Conservation (phyloP, 2,113 vertebrate genomes). For the Notarius quadriscutis region DNA sequence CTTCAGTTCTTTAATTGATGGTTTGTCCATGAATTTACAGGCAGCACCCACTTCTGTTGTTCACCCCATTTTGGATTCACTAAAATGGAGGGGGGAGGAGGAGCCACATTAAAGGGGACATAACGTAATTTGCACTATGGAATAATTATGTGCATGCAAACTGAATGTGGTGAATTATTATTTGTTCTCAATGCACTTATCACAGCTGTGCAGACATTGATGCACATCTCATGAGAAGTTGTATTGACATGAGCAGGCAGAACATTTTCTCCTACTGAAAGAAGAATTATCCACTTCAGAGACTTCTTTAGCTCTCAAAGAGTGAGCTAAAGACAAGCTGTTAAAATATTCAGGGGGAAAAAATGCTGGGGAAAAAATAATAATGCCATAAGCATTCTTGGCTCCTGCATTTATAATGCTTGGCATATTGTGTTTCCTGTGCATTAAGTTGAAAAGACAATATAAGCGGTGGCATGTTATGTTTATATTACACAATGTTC, state of each 20-base stretch:
- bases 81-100: slow-evolving; percentile 69
- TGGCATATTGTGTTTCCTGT: slow-evolving; percentile 27
- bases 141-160: slow-evolving; percentile 69
- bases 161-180: slow-evolving; percentile 72
- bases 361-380: slow-evolving; percentile 56
- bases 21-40: slow-evolving; percentile 58
- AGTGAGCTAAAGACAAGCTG: slow-evolving; percentile 54
- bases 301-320: slow-evolving; percentile 70
- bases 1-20: slow-evolving; percentile 61
- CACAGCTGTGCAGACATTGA: slow-evolving; percentile 71
- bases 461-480: neutral
- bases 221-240: slow-evolving; percentile 74
- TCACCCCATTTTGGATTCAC: slow-evolving; percentile 65
- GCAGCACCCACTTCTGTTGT: slow-evolving; percentile 67
- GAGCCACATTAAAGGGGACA: slow-evolving; percentile 64
- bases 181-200: slow-evolving; percentile 78
- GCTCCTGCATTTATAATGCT: slow-evolving; percentile 61
- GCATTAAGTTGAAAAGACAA: neutral
- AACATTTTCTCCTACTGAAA: slow-evolving; percentile 65
- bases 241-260: slow-evolving; percentile 70
- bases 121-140: slow-evolving; percentile 80
- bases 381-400: slow-evolving; percentile 64
- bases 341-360: slow-evolving; percentile 47
- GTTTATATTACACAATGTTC: neutral
- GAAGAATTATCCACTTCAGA: slow-evolving; percentile 74